These are phyloP conservation scores for Anthophora plumipes DNA, from an alignment of 2,888 invertebrate genomes.

Conservation along the genomic window DNA sequence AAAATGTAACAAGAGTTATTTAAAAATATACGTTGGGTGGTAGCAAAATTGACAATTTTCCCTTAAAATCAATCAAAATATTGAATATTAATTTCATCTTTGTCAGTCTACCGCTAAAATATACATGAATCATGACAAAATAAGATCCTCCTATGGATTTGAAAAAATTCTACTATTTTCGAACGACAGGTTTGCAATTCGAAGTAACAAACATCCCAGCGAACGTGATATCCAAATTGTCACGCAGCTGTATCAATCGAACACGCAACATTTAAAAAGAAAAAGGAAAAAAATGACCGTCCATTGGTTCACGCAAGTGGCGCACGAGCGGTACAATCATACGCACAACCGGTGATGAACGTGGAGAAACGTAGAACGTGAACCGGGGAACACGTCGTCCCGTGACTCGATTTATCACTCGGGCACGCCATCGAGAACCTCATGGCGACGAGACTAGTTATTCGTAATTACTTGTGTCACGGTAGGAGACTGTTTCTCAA, in stretches of 20 bases:
- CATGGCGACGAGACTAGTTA: constrained; percentile 71
- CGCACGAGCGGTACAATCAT: constrained; percentile 17
- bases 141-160: too few species aligned
- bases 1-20: too few species aligned
- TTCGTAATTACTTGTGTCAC: constrained; percentile 75
- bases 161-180: neutral
- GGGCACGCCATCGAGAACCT: constrained; percentile 60
- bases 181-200: too few species aligned
- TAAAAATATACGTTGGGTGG: too few species aligned
- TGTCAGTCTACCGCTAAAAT: too few species aligned
- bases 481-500: constrained; percentile 71
- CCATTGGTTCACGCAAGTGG: constrained; percentile 27
- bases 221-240: neutral
- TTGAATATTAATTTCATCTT: too few species aligned
- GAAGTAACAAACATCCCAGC: neutral
- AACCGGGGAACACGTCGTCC: constrained; percentile 30
- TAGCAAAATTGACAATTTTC: too few species aligned
- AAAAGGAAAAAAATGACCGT: constrained; percentile 22
- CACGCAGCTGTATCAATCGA: constrained; percentile 6
- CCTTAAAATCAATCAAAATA: too few species aligned
- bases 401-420: constrained; percentile 74
- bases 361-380: constrained; percentile 30
- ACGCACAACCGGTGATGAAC: constrained; percentile 49
- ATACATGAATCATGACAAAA: too few species aligned
- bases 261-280: constrained; percentile 6